Percentiles rank a stretch among this genome's conserved stretches.
These are phyloP conservation scores for Capromys pilorides DNA, from an alignment of 2,797 vertebrate species.

Conservation along the genomic window DNA sequence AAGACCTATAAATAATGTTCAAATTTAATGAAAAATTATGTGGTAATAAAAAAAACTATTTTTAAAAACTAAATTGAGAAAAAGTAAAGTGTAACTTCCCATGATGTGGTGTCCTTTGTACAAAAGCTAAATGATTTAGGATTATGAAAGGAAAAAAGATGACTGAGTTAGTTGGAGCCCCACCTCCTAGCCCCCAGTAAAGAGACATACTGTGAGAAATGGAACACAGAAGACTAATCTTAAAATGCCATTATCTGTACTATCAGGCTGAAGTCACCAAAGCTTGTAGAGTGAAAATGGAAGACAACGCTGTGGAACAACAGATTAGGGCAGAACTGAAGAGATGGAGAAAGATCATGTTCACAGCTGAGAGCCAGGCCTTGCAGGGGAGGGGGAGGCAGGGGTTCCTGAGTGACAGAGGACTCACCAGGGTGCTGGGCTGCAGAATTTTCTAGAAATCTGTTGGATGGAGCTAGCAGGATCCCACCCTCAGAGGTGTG, in stretches of 20 bases:
- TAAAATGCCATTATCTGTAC: not conserved
- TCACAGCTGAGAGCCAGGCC: not conserved
- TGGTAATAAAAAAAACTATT: no score
- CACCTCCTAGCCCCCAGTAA: not conserved
- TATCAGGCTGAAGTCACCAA: not conserved
- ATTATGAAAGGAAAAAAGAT: not conserved
- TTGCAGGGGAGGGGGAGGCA: not conserved
- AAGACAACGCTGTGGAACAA: not conserved
- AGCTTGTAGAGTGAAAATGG: not conserved
- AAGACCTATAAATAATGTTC: no score
- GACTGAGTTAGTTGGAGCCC: not conserved
- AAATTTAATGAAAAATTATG: no score
- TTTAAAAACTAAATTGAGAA: no score
- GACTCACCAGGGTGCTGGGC: not conserved
- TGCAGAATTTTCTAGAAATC: not conserved
- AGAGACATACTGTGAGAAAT: not conserved
- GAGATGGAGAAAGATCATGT: not conserved
- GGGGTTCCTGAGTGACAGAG: not conserved
- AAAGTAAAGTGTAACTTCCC: not conserved
- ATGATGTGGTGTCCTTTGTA: not conserved
- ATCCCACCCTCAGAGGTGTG: not conserved
- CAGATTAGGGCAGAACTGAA: not conserved
- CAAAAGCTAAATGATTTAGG: not conserved
- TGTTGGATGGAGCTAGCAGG: not conserved
- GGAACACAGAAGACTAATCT: not conserved